A percentile compares a stretch with the other conserved stretches of the same genome.
Conservation (phyloP, 2,888 invertebrate species). For the Drepana falcataria region DNA sequence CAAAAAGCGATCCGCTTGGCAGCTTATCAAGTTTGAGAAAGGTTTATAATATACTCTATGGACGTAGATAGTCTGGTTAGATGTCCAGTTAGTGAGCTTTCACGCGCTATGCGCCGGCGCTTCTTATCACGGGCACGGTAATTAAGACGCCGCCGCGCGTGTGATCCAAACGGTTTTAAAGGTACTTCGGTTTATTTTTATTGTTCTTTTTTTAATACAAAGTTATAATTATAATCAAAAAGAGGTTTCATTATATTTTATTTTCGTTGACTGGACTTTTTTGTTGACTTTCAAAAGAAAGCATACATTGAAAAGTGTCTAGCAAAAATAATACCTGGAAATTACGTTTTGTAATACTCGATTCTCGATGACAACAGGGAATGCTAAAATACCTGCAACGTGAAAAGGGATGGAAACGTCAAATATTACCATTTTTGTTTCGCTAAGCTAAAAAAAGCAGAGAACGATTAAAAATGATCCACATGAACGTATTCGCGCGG, state of each 20-base stretch:
- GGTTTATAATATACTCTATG: constrained; percentile 35
- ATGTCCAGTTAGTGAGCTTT: constrained; percentile 54
- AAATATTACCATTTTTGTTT: constrained; percentile 26
- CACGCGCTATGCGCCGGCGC: constrained; percentile 61
- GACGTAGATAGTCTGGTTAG: constrained; percentile 35
- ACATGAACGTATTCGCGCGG: constrained; percentile 75
- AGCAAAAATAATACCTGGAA: background rate
- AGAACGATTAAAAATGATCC: constrained; percentile 71
- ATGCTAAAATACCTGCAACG: constrained; percentile 1
- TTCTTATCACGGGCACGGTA: constrained; percentile 47
- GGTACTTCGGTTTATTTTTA: constrained; percentile 6
- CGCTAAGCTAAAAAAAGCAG: constrained; percentile 39
- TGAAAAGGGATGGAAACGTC: constrained; percentile 21
- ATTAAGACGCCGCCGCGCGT: constrained; percentile 50
- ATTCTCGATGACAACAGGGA: background rate
- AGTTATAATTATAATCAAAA: background rate
- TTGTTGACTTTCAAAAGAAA: background rate
- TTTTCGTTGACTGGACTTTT: background rate
- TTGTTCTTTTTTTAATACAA: background rate
- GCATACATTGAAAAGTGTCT: background rate
- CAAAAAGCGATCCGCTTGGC: constrained; percentile 15
- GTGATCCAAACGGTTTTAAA: constrained; percentile 29
- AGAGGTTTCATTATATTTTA: background rate
- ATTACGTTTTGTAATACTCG: background rate
- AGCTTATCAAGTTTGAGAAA: constrained; percentile 20